phyloP scores from a whole-genome alignment of 2,797 vertebrate genomes.

The Apogon hyalosoma region DNA sequence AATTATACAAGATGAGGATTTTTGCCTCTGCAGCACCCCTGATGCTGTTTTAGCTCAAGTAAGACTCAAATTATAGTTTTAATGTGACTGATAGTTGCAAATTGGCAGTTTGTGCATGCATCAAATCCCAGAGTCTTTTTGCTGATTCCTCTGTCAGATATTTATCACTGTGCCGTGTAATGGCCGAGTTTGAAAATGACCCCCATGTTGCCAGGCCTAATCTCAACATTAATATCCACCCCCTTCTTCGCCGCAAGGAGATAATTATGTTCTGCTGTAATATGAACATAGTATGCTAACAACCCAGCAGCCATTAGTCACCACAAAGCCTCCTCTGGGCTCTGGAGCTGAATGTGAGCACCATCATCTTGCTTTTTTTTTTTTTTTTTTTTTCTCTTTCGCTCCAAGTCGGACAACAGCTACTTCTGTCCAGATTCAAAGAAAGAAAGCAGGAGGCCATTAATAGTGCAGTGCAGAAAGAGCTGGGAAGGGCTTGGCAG shows the following conservation, averaged over 20 bases:
- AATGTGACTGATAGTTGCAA: background rate
- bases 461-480: conserved; percentile 47
- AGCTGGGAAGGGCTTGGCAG: conserved; percentile 55
- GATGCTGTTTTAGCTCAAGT: background rate
- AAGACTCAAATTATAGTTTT: background rate
- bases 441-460: conserved; percentile 54
- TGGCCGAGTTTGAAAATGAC: conserved; percentile 53
- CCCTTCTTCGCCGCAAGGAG: conserved; percentile 12
- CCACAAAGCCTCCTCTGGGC: conserved; percentile 55
- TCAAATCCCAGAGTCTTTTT: conserved; percentile 16
- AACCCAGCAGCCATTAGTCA: conserved; percentile 70
- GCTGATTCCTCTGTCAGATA: conserved; percentile 52
- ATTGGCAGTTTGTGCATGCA: conserved; percentile 11
- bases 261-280: conserved; percentile 75
- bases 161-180: conserved; percentile 55
- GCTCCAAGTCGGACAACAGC: conserved; percentile 46
- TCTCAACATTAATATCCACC: conserved; percentile 68
- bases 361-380: conserved; percentile 24
- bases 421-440: conserved; percentile 59
- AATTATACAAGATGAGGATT: background rate
- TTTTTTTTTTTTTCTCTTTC: background rate
- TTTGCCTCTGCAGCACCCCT: background rate
- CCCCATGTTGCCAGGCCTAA: conserved; percentile 45
- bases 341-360: conserved; percentile 44
- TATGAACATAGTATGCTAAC: conserved; percentile 70